Conservation (phyloP, 2,113 vertebrate genomes). For the Pimephales promelas region DNA sequence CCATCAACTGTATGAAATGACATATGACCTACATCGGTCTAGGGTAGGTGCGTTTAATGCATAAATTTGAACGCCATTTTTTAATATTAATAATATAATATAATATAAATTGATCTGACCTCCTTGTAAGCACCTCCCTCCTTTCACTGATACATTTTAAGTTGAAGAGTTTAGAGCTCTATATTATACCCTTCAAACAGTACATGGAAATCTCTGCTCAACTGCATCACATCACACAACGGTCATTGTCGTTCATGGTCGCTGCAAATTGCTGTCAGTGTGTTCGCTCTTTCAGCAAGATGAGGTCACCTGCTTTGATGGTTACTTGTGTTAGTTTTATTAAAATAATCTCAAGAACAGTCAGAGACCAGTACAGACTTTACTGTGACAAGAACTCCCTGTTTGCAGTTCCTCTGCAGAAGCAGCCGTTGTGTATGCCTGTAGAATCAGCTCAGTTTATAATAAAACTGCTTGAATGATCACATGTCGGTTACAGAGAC, state of each 20-base stretch:
- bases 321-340: neutral
- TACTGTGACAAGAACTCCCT: neutral
- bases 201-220: slow-evolving; percentile 10
- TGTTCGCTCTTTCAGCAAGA: neutral
- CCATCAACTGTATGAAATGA: too few species aligned
- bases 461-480: slow-evolving; percentile 18
- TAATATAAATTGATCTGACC: neutral
- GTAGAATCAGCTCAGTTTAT: neutral
- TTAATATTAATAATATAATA: neutral
- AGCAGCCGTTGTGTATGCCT: neutral
- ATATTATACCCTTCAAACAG: neutral
- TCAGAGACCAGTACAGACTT: neutral
- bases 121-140: neutral
- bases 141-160: neutral
- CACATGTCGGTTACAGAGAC: neutral
- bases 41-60: too few species aligned
- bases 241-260: neutral
- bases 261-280: neutral
- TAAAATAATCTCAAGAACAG: neutral
- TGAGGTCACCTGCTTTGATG: neutral
- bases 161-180: neutral
- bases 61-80: too few species aligned
- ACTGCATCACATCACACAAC: neutral
- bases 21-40: too few species aligned
- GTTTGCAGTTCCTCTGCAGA: neutral